These are phyloP conservation scores for Epizoanthus scotinus DNA, from an alignment of 92 coral and sea anemone species.

Conservation along the genomic window DNA sequence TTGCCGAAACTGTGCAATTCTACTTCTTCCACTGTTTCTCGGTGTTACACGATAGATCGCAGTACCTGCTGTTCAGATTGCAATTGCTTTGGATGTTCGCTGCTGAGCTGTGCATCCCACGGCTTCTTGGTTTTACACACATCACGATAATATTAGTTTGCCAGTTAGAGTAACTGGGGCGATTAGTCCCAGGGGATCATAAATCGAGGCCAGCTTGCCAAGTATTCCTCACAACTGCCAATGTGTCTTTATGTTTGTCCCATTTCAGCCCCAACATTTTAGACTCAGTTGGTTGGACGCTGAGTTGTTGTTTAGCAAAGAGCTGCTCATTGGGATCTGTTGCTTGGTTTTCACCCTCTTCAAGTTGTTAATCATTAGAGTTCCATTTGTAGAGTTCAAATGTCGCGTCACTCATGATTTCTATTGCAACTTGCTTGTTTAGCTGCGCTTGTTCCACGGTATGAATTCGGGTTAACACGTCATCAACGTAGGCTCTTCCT, in stretches of 20 bases:
- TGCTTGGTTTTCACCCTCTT: conserved; percentile 5
- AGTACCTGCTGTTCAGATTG: conserved; percentile 7
- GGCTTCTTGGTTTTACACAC: conserved; percentile 48
- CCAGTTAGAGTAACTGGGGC: conserved; percentile 51
- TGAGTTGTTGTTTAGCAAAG: conserved; percentile 59
- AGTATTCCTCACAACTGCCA: conserved; percentile 46
- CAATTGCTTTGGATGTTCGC: conserved; percentile 27
- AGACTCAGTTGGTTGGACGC: conserved; percentile 39
- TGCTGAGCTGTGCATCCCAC: conserved; percentile 48
- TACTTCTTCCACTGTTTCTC: conserved; percentile 34
- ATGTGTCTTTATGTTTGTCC: conserved; percentile 48
- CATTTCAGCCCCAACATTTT: conserved; percentile 53
- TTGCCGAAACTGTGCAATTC: conserved; percentile 51
- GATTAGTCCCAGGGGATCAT: conserved; percentile 54
- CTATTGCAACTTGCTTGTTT: conserved; percentile 38
- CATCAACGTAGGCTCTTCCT: conserved; percentile 54
- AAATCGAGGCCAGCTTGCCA: conserved; percentile 55
- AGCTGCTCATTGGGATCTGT: conserved; percentile 21
- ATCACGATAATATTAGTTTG: conserved; percentile 55
- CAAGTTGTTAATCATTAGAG: conserved; percentile 43
- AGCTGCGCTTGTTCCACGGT: conserved; percentile 41
- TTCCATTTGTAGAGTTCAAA: conserved; percentile 52
- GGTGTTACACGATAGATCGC: conserved; percentile 24
- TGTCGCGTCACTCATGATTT: conserved; percentile 52
- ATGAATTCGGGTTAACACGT: conserved; percentile 41